phyloP scores from a whole-genome alignment of 2,888 invertebrate species.

The Pandemis corylana region DNA sequence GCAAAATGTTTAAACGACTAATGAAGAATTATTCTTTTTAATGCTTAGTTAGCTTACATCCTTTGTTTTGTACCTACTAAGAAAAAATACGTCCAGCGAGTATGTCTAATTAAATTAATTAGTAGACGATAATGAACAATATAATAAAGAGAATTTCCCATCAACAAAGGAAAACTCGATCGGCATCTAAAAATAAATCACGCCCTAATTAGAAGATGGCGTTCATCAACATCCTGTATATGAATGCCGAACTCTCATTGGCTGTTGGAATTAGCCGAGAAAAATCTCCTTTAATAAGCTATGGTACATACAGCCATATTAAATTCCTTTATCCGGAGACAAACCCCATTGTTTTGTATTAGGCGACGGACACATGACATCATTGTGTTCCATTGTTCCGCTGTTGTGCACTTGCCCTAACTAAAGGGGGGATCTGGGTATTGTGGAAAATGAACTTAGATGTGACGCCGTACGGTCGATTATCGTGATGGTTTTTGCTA shows the following conservation, averaged over 20 bases:
- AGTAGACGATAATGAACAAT: neutral
- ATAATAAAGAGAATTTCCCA: neutral
- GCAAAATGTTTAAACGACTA: too few species aligned
- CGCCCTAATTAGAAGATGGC: neutral
- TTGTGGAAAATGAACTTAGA: constrained; percentile 2
- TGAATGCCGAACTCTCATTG: neutral
- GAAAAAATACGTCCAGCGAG: neutral
- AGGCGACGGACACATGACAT: constrained; percentile 32
- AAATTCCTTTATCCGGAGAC: constrained; percentile 24
- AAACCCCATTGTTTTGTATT: constrained; percentile 38
- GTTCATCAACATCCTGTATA: constrained; percentile 3
- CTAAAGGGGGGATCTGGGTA: constrained; percentile 5
- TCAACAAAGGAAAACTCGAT: neutral
- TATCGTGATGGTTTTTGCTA: neutral
- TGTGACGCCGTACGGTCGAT: neutral
- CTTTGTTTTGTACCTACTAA: too few species aligned
- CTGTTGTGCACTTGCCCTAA: constrained; percentile 37
- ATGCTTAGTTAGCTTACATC: too few species aligned
- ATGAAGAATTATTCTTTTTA: too few species aligned
- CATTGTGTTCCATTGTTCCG: constrained; percentile 36
- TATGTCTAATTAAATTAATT: neutral
- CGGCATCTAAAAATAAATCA: neutral
- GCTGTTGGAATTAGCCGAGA: neutral
- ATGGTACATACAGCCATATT: constrained; percentile 10
- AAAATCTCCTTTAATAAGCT: constrained; percentile 14